These are phyloP conservation scores for Tilapia sparmanii DNA, from an alignment of 2,113 vertebrate species.

Conservation along the genomic window DNA sequence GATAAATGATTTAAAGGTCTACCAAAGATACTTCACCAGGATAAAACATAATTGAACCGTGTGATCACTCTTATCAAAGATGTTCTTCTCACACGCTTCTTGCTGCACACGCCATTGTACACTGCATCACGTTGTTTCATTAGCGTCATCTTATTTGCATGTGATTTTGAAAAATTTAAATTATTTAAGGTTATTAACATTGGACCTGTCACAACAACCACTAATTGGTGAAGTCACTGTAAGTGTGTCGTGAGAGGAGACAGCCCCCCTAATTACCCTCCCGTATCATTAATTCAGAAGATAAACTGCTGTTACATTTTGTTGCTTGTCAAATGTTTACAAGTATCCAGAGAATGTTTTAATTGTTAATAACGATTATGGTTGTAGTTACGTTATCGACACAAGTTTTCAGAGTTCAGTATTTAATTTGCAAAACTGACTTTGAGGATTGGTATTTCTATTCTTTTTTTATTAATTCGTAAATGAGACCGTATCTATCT, in stretches of 20 bases:
- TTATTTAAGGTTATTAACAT: slow-evolving; percentile 60
- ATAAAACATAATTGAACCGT: not conserved
- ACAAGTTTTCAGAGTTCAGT: not conserved
- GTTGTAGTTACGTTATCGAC: not conserved
- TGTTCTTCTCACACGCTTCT: not conserved
- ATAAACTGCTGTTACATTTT: slow-evolving; percentile 62
- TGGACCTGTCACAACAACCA: slow-evolving; percentile 51
- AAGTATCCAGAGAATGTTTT: slow-evolving; percentile 48
- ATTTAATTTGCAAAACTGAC: not conserved
- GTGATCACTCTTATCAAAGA: not conserved
- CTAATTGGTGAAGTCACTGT: slow-evolving; percentile 39
- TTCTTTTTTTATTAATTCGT: not conserved
- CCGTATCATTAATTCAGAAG: slow-evolving; percentile 61
- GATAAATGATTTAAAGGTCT: not conserved
- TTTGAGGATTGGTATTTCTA: not conserved
- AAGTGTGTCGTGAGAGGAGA: slow-evolving; percentile 17
- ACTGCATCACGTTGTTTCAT: not conserved
- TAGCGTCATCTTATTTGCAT: slow-evolving; percentile 31
- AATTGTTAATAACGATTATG: slow-evolving; percentile 53
- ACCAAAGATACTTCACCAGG: not conserved
- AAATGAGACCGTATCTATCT: not conserved
- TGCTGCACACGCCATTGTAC: not conserved
- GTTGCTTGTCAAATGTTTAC: slow-evolving; percentile 64
- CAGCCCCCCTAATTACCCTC: slow-evolving; percentile 19
- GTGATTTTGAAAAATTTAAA: slow-evolving; percentile 36